These are phyloP conservation scores for Eumeta japonica DNA, from an alignment of 1,140 invertebrate species.

Conservation along the genomic window DNA sequence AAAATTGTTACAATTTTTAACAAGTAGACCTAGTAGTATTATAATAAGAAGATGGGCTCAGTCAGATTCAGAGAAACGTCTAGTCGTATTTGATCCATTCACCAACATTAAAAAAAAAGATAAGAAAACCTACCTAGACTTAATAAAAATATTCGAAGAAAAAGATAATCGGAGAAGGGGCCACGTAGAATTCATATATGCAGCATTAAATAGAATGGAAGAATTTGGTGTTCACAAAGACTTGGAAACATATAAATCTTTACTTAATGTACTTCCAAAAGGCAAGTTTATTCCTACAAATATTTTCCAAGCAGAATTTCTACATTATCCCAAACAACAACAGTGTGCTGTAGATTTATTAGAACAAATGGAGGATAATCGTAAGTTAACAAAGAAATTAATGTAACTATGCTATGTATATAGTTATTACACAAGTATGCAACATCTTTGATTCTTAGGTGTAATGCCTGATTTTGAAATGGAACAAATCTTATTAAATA, in stretches of 20 bases:
- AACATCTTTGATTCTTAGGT: constrained; percentile 63
- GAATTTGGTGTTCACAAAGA: constrained; percentile 89
- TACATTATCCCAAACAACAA: constrained; percentile 94
- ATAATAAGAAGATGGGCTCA: constrained; percentile 31
- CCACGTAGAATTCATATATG: constrained; percentile 92
- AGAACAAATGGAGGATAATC: constrained; percentile 87
- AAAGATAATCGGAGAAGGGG: constrained; percentile 66
- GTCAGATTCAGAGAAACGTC: constrained; percentile 33
- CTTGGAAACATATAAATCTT: constrained; percentile 85
- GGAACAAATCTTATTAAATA: constrained; percentile 75
- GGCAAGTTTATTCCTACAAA: constrained; percentile 82
- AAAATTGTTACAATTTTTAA: constrained; percentile 28
- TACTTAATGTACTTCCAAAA: constrained; percentile 91
- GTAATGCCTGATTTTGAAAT: constrained; percentile 90
- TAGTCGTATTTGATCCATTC: constrained; percentile 56
- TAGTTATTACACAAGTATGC: constrained; percentile 3
- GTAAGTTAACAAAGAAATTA: too few relatives aligned
- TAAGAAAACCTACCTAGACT: constrained; percentile 72
- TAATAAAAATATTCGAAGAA: constrained; percentile 70
- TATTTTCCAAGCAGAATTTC: constrained; percentile 80
- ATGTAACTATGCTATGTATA: not conserved
- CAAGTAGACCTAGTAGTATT: constrained; percentile 17
- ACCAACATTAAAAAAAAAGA: constrained; percentile 62
- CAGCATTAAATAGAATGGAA: constrained; percentile 84
- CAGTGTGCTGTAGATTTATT: constrained; percentile 84